phyloP scores from a whole-genome alignment of 1,140 invertebrate species.

The Onthophagus taurus region DNA sequence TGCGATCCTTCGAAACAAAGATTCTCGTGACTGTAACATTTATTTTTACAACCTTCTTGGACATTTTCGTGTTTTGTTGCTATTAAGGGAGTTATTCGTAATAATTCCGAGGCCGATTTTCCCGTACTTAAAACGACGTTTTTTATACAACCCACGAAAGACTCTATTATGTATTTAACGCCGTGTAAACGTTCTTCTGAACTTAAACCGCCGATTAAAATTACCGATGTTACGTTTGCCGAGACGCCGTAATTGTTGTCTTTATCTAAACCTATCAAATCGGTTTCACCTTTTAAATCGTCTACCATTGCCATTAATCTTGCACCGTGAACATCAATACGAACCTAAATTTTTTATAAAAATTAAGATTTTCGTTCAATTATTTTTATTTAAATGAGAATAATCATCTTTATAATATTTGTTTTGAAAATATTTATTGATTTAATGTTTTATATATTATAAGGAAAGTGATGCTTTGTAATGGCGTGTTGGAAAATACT shows the following conservation, averaged over 20 bases:
- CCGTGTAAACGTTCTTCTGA: conserved; percentile 76
- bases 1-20: conserved; percentile 72
- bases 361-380: conserved; percentile 5
- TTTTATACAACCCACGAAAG: conserved; percentile 84
- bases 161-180: conserved; percentile 84
- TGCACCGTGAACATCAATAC: conserved; percentile 72
- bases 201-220: conserved; percentile 79
- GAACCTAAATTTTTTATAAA: conserved; percentile 40
- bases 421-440: too few relatives aligned
- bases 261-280: conserved; percentile 66
- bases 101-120: conserved; percentile 68
- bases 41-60: conserved; percentile 72
- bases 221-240: conserved; percentile 73
- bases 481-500: too few relatives aligned
- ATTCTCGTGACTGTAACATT: conserved; percentile 69
- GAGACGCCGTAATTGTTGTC: conserved; percentile 75
- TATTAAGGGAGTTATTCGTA: conserved; percentile 69
- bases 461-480: too few relatives aligned
- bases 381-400: not conserved
- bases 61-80: conserved; percentile 80
- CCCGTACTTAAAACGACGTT: conserved; percentile 74
- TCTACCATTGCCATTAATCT: conserved; percentile 77
- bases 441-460: too few relatives aligned
- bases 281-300: conserved; percentile 65
- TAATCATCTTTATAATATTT: not conserved